Evolutionary conservation across 1,140 invertebrate species (phyloP).

Genomic region (Drosophila funebris): DNA sequence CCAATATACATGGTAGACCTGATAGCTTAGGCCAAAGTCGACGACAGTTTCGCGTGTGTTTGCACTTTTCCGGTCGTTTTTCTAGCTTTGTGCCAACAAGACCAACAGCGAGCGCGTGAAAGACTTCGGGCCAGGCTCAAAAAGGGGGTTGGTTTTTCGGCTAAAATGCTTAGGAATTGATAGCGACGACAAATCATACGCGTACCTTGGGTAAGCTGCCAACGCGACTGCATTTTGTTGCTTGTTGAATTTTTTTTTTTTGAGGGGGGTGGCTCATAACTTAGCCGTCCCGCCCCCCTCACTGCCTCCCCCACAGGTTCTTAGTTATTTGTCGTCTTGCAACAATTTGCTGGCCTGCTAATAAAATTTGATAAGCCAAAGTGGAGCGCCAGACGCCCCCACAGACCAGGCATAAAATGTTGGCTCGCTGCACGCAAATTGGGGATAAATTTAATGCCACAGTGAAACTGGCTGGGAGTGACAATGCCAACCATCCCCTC

Average conservation of each 20-base stretch:
- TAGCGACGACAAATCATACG: conserved; percentile 76
- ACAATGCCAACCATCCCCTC: conserved; percentile 15
- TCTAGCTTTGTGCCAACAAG: conserved; percentile 48
- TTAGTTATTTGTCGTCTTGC: conserved; percentile 67
- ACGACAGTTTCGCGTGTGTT: conserved; percentile 78
- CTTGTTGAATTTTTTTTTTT: too few relatives aligned
- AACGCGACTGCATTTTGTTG: conserved; percentile 23
- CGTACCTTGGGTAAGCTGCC: conserved; percentile 40
- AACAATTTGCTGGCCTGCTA: conserved; percentile 76
- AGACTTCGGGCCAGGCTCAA: conserved; percentile 10
- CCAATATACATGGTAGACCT: not conserved
- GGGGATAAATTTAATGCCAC: conserved; percentile 75
- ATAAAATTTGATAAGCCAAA: conserved; percentile 82
- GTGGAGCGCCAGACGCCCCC: conserved; percentile 60
- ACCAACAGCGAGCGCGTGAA: not conserved
- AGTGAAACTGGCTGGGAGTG: conserved; percentile 44
- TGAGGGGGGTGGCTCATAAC: conserved; percentile 57
- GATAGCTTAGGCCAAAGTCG: conserved; percentile 18
- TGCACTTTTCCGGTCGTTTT: conserved; percentile 76
- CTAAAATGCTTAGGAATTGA: conserved; percentile 67
- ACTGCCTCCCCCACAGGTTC: not conserved
- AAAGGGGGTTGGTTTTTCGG: conserved; percentile 53
- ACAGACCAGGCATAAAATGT: conserved; percentile 63
- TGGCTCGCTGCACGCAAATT: conserved; percentile 79
- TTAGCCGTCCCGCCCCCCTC: not conserved